Evolutionary conservation across 2,888 invertebrate genomes (phyloP), one percentile per base, ranked within the genome.

Genomic region (Eristalis intricaria): DNA sequence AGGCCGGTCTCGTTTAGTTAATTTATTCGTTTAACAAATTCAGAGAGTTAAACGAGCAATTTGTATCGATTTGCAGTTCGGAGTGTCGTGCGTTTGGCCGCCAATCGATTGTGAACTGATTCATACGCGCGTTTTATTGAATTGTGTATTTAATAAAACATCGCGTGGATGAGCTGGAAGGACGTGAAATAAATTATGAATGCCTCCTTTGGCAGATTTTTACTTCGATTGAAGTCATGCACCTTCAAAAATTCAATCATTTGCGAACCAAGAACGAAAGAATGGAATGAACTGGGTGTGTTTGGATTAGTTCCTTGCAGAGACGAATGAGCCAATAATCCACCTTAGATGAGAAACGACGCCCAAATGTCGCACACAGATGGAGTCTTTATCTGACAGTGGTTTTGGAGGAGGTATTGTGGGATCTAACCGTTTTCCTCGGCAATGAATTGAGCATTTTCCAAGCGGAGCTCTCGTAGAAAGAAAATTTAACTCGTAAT

Each of bases 11-110:
- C 19, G 4, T n/a, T 19, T 32, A 50, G 29, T 19, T 56, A 35
- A n/a, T 35, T 35, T 35, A 22, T 38, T 22, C 26, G 50, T 66
- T 65, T 32, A 43, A 43, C 13, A 66, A 66, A 66, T 66, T 68
- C 19, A 32, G 56, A 19, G 19, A 26, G 32, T 68, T 29, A 13
- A 19, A 68, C 22, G 13, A 58, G 15, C 56, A 69, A 56, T 56
- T 56, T 69, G 56, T 15, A 58, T 56, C 35, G 56, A 58, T 56
- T 50, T 7, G 2, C n/a, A 43, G 43, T n/a, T 2, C 43, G n/a
- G 15, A 43, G n/a, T 4, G 26, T n/a, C 43, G n/a, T 43, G 43
- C 43, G 19, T 4, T 50, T 4, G 50, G 1, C 19, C 10, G 22
- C 22, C 58, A 58, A 56, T 69, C 35, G 35, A 69, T 58, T 35